These are phyloP conservation scores for Antigone vipio DNA, from an alignment of 2,113 vertebrate genomes.

Conservation along the genomic window DNA sequence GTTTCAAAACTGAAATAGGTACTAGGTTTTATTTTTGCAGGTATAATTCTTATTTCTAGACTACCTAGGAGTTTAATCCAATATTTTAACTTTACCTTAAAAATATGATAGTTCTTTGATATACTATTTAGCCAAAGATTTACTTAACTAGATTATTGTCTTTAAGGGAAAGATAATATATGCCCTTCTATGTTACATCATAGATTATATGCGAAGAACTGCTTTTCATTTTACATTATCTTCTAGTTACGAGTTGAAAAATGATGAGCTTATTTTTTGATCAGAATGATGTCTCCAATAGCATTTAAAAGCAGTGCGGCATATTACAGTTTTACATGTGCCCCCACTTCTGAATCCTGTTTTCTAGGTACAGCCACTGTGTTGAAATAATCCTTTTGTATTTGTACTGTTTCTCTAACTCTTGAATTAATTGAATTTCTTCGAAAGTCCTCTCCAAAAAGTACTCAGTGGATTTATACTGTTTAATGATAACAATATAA, in stretches of 20 bases:
- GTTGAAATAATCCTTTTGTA: neutral
- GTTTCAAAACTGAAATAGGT: neutral
- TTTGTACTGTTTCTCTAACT: neutral
- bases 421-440: neutral
- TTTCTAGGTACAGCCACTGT: neutral
- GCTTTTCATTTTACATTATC: neutral
- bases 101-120: neutral
- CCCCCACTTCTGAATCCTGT: neutral
- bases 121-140: neutral
- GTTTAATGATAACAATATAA: neutral
- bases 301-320: neutral
- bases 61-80: neutral
- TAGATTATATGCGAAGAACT: neutral
- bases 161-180: neutral
- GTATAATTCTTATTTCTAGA: neutral
- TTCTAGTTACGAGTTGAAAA: neutral
- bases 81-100: neutral
- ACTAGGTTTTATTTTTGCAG: neutral
- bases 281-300: neutral
- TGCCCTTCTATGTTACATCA: neutral
- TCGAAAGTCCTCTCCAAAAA: neutral
- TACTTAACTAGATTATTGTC: neutral
- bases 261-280: neutral
- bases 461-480: neutral
- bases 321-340: neutral